Evolutionary conservation across 2,797 vertebrate genomes (phyloP), one percentile per base, ranked within the genome.

Genomic region (Aulostomus chinensis): DNA sequence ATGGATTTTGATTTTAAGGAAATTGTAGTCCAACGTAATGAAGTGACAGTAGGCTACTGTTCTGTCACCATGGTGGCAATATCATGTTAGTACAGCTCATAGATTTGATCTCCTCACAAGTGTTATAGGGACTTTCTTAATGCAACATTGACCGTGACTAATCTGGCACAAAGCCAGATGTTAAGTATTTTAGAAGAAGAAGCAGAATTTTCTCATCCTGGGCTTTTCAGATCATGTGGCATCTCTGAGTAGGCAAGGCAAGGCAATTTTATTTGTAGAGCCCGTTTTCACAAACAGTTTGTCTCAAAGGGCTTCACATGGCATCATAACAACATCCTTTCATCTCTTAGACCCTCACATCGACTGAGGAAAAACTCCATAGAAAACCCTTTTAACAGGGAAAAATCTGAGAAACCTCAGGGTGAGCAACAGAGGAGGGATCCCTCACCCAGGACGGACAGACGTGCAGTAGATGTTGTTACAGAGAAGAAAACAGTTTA

Each of bases 161-260:
- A 92, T 92, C 85, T 88, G 68, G 74, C 60, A 80, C 80, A 84
- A 88, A 88, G 76, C 68, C 76, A 33, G 46, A 65, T 61, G 56
- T 81, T 89, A 88, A 89, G 80, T 85, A 87, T 88, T 81, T 87
- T 82, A 84, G 58, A 79, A 77, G 71, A 84, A 84, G 83, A 89
- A 76, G 78, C 71, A 73, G 75, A 80, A 66, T 86, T 87, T 77
- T 71, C 67, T 59, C 82, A 82, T 80, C 74, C 53, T 48, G 26
- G 72, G 81, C 74, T 86, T 89, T 82, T 75, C 80, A 86, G 83
- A 88, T 88, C 86, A 86, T 15, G 56, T 35, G 66, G 77, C 52
- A 49, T 68, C 69, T 31, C 52, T 42, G 69, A 46, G 77, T 56
- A 25, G 68, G n/a, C n/a, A n/a, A n/a, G n/a, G n/a, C n/a, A n/a